Base-by-base conservation (phyloP, 2,888 invertebrate species). In the Drosophila paranaensis region DNA sequence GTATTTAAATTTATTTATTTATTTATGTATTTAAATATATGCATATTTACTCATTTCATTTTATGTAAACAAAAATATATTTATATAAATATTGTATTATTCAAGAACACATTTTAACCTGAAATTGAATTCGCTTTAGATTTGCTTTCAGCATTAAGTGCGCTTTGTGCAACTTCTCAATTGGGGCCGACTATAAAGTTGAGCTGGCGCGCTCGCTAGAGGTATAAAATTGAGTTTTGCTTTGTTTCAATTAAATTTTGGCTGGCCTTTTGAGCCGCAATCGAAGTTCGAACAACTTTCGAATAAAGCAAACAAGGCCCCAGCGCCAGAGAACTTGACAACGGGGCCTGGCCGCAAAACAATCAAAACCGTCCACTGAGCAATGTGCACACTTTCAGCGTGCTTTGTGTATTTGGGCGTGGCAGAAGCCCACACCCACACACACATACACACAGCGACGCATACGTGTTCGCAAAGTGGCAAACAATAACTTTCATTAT, bases 401-500 rank as follows among this genome's bases (percentile, higher is more conserved):
- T 14, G 57, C 25, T 43, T 43, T 20, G 11, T 13, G 13, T 40
- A 61, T 35, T 50, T 46, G 71, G 71, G 71, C 66, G 77, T 74
- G 70, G 58, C 61, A 51, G 51, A 39, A 54, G 64, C 66, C 30
- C 62, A 55, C 20, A 48, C 33, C 20, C 39, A 58, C 46, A 43
- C 25, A 37, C 51, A 25, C 14, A 20, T n/a, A 16, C 27, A 9
- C 20, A 40, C 20, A 10, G n/a, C 40, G 33, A 60, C 14, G 39
- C 39, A 60, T 62, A 42, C 43, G 20, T 54, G 53, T 14, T 56
- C 30, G 43, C 48, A 68, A 65, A 77, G 63, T 71, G 77, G 82
- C 82, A 79, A 87, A 84, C 83, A 87, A 85, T 82, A 85, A 85
- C 83, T 85, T 88, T 77, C 86, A 81, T 82, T 85, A 85, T 88